These are phyloP conservation scores for Catocala sponsa DNA, from an alignment of 2,888 invertebrate species.

Conservation along the genomic window DNA sequence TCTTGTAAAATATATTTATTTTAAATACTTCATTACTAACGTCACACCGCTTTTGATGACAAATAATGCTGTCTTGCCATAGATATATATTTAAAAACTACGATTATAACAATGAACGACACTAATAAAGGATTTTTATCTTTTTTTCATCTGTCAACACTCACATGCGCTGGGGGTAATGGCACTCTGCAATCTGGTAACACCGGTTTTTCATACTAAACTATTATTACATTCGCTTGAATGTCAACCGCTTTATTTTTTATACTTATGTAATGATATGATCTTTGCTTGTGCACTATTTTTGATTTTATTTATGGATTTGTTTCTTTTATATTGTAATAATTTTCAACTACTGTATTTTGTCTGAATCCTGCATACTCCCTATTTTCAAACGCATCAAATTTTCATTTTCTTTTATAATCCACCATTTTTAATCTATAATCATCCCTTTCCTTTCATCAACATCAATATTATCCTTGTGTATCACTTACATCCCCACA, in stretches of 20 bases:
- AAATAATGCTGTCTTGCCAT: constrained; percentile 77
- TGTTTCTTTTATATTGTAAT: constrained; percentile 6
- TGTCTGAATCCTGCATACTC: not conserved
- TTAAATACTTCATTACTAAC: constrained; percentile 51
- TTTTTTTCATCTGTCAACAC: constrained; percentile 85
- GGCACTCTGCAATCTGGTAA: constrained; percentile 87
- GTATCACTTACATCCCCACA: no score
- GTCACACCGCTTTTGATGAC: constrained; percentile 53
- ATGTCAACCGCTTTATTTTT: constrained; percentile 58
- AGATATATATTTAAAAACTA: constrained; percentile 36
- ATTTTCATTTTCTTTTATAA: no score
- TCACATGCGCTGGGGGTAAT: constrained; percentile 84
- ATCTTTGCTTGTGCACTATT: constrained; percentile 36
- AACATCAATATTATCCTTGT: no score
- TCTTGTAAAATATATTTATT: constrained; percentile 38
- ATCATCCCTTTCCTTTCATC: no score
- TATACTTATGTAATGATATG: constrained; percentile 44
- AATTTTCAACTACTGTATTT: not conserved
- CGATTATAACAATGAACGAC: constrained; percentile 57
- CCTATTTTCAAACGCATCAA: no score
- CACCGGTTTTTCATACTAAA: constrained; percentile 83
- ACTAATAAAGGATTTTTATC: constrained; percentile 80
- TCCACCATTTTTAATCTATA: no score
- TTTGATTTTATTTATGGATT: constrained; percentile 20
- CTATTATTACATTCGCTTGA: constrained; percentile 56